These are phyloP conservation scores for Catharus minimus DNA, from an alignment of 2,113 vertebrate species.

Conservation along the genomic window DNA sequence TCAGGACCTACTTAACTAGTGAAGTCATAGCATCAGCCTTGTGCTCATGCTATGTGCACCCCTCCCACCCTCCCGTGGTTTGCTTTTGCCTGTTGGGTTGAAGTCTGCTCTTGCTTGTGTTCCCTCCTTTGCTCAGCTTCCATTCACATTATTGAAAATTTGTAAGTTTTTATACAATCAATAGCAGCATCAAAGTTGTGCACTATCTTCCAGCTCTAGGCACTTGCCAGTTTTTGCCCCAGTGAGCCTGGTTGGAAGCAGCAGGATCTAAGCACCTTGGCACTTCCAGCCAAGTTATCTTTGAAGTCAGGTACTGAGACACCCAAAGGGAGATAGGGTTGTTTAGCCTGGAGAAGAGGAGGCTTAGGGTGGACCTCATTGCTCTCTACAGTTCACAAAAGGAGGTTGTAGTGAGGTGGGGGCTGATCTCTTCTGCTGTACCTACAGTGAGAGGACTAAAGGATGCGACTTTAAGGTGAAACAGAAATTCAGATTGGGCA, in stretches of 20 bases:
- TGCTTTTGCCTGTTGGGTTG: background rate
- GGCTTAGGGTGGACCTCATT: background rate
- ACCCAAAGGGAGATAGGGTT: background rate
- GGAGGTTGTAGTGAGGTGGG: background rate
- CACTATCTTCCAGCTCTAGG: background rate
- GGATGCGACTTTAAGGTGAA: background rate
- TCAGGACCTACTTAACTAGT: background rate
- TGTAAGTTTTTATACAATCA: background rate
- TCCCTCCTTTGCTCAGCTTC: background rate
- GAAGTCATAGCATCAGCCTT: constrained; percentile 18
- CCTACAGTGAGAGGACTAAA: background rate
- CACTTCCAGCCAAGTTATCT: background rate
- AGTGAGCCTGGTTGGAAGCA: background rate
- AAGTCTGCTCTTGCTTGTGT: background rate
- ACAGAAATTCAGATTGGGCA: background rate
- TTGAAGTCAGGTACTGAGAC: background rate
- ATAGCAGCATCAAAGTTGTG: background rate
- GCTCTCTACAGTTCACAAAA: background rate
- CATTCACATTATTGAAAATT: background rate
- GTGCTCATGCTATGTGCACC: background rate
- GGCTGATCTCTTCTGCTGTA: background rate
- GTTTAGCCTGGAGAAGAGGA: background rate
- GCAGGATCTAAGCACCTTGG: background rate
- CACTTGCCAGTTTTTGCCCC: background rate
- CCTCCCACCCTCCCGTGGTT: background rate